A percentile compares a stretch with the other conserved stretches of the same genome.
phyloP scores from a whole-genome alignment of 1,140 invertebrate genomes.

The Sarcophaga bullata region DNA sequence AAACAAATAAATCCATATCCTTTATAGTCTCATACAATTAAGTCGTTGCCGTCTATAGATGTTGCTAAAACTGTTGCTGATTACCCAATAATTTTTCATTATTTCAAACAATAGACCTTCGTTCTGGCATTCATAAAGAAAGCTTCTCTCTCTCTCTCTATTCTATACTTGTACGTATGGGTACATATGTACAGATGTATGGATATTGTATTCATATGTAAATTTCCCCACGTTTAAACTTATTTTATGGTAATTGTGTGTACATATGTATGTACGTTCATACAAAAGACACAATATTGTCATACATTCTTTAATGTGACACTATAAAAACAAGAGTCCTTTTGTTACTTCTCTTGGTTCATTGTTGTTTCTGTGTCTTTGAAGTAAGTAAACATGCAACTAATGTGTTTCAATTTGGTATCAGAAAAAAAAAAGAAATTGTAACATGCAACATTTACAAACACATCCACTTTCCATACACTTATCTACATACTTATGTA shows the following conservation, averaged over 20 bases:
- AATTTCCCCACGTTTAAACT: slow-evolving; percentile 14
- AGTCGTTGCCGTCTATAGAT: too few relatives aligned
- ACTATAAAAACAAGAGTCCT: slow-evolving; percentile 10
- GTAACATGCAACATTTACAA: not conserved
- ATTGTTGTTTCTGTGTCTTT: slow-evolving; percentile 4
- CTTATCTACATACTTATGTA: too few relatives aligned
- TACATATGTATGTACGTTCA: not conserved
- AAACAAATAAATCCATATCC: too few relatives aligned
- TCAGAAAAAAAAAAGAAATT: too few relatives aligned
- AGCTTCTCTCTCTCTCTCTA: not conserved
- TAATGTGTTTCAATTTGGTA: slow-evolving; percentile 15
- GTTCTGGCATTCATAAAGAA: not conserved
- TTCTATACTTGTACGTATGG: not conserved
- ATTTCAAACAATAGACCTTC: slow-evolving; percentile 24
- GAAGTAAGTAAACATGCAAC: slow-evolving; percentile 20
- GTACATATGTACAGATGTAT: too few relatives aligned
- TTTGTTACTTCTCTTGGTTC: not conserved
- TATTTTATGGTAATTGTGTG: not conserved
- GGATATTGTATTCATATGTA: not conserved
- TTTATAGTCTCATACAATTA: too few relatives aligned
- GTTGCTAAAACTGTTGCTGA: not conserved
- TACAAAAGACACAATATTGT: slow-evolving; percentile 18
- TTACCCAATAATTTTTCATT: slow-evolving; percentile 27
- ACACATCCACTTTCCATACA: not conserved
- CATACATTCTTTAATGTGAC: slow-evolving; percentile 21